A percentile compares a stretch with the other conserved stretches of the same genome.
phyloP scores from a whole-genome alignment of 92 coral and sea anemone species.

The Isaurus tuberculatus region DNA sequence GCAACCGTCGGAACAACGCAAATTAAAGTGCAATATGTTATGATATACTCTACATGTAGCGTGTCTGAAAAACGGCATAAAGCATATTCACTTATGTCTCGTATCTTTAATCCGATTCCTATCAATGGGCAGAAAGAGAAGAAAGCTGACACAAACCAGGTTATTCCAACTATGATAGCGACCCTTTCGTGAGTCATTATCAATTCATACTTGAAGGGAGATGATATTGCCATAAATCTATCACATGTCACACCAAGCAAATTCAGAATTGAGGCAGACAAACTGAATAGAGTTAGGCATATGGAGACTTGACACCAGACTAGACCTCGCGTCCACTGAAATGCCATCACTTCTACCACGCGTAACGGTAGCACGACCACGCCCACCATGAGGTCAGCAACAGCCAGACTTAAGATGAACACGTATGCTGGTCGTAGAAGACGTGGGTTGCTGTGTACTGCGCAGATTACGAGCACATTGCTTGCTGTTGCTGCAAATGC shows the following conservation, averaged over 20 bases:
- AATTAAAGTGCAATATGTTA: constrained; percentile 41
- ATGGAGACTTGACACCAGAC: constrained; percentile 58
- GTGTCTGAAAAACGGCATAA: constrained; percentile 61
- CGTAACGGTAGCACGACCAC: constrained; percentile 53
- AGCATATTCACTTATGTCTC: not conserved
- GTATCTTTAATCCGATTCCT: constrained; percentile 36
- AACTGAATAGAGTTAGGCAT: constrained; percentile 51
- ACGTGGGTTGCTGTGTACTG: constrained; percentile 48
- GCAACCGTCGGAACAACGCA: constrained; percentile 57
- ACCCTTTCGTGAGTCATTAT: constrained; percentile 42
- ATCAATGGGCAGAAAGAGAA: constrained; percentile 47
- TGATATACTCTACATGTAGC: constrained; percentile 46
- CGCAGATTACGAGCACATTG: constrained; percentile 53
- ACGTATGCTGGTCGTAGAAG: constrained; percentile 48
- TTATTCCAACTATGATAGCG: not conserved
- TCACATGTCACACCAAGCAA: constrained; percentile 60
- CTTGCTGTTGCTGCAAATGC: constrained; percentile 44
- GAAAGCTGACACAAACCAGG: constrained; percentile 51
- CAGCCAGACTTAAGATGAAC: constrained; percentile 54
- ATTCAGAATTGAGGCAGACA: constrained; percentile 61
- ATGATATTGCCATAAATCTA: constrained; percentile 63
- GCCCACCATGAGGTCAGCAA: constrained; percentile 68
- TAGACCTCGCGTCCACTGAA: constrained; percentile 47
- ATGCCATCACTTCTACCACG: constrained; percentile 49
- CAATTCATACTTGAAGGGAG: constrained; percentile 50